Evolutionary conservation across 2,113 vertebrate species (phyloP).

Genomic region (Tor tambroides): DNA sequence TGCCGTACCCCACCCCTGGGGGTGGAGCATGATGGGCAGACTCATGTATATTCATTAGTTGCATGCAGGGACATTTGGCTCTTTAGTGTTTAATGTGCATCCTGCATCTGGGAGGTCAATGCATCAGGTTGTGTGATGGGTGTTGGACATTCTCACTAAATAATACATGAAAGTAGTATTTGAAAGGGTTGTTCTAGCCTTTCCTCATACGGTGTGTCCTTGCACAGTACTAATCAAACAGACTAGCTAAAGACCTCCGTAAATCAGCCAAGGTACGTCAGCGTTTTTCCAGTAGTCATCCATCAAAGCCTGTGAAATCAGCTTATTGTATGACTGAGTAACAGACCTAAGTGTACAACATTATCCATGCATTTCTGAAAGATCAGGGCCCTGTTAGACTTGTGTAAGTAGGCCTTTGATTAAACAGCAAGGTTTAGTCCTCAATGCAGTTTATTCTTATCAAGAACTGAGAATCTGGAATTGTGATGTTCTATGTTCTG

Average conservation of each 20-base stretch:
- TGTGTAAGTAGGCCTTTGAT: background rate
- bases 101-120: constrained; percentile 10
- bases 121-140: constrained; percentile 5
- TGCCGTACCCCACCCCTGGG: background rate
- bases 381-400: background rate
- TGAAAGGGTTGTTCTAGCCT: constrained; percentile 9
- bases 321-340: constrained; percentile 4
- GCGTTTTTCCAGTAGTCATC: background rate
- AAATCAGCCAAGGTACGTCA: constrained; percentile 12
- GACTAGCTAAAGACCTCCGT: constrained; percentile 22
- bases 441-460: background rate
- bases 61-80: background rate
- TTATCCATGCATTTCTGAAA: background rate
- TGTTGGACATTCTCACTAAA: constrained; percentile 31
- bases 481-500: background rate
- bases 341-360: background rate
- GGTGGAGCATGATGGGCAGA: constrained; percentile 19
- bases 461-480: background rate
- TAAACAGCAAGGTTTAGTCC: background rate
- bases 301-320: constrained; percentile 11
- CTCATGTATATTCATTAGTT: constrained; percentile 44
- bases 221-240: constrained; percentile 13
- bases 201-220: constrained; percentile 13
- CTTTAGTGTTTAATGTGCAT: constrained; percentile 31
- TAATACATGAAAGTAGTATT: constrained; percentile 24